Evolutionary conservation across 2,888 invertebrate genomes (phyloP), one percentile per base, ranked within the genome.

Genomic region (Drosophila ustulata): DNA sequence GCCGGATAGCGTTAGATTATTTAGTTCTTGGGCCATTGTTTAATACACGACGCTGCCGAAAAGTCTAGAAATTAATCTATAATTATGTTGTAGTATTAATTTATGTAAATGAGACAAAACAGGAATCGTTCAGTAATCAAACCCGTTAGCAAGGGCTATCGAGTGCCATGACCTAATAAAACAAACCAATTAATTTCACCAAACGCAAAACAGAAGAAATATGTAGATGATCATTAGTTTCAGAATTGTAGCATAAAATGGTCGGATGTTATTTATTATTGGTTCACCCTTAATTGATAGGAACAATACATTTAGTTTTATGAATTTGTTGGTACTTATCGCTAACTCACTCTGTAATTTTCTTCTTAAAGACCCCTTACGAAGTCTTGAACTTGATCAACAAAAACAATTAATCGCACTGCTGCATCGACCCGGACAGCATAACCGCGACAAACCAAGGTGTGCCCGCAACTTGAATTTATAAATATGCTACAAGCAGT

Each of bases 1-100:
- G 47, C 81, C 85, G 2, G 90, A 90, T 13, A 71, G 46, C 4
- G 13, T 2, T 58, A 70, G 49, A 30, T 56, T 62, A 4, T 41
- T 47, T 6, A 80, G 57, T 43, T 66, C 49, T 53, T 62, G 58
- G 11, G 62, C 58, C 50, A 68, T 50, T 52, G 41, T 8, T 23
- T 50, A 32, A 59, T 61, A 23, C 49, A 45, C 9, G 5, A 46
- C n/a, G 45, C 13, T 51, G 18, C n/a, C 11, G 43, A 61, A 55
- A 43, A 13, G 28, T 51, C 58, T 65, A 43, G 11, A 73, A 73
- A 39, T n/a, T 4, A 43, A 13, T 18, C 8, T n/a, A 39, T 46
- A 39, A 6, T 7, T 11, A 18, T 28, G 9, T 58, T 37, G 3
- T 11, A 46, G 3, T 23, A 1, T 46, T 9, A 8, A 47, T 46